Conservation (phyloP, 2,888 invertebrate genomes). For the Phengaris alcon region DNA sequence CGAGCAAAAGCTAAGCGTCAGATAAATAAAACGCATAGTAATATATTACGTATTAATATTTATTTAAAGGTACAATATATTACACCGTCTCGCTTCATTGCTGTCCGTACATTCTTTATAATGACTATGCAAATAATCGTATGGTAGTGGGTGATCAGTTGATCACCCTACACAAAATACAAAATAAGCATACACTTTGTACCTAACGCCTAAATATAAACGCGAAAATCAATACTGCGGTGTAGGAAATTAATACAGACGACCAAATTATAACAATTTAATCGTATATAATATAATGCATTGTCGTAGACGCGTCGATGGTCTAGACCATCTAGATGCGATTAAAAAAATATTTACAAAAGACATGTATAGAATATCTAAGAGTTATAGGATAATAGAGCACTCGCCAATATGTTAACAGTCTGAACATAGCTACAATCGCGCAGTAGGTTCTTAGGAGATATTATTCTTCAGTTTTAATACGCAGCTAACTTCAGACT, state of each 20-base stretch:
- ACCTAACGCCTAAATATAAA: slow-evolving; percentile 64
- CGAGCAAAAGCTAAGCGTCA: not conserved
- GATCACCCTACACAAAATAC: slow-evolving; percentile 68
- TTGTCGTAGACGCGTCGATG: slow-evolving; percentile 48
- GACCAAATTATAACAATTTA: slow-evolving; percentile 64
- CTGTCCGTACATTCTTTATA: slow-evolving; percentile 65
- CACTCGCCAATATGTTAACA: not conserved
- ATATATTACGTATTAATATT: slow-evolving; percentile 79
- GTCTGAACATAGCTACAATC: not conserved
- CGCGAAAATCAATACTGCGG: slow-evolving; percentile 75
- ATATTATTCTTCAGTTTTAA: not conserved
- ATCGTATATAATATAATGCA: slow-evolving; percentile 48
- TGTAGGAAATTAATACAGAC: slow-evolving; percentile 64
- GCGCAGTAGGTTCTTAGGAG: not conserved
- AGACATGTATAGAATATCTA: slow-evolving; percentile 36
- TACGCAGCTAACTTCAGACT: slow-evolving; percentile 3
- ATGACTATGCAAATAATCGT: slow-evolving; percentile 73
- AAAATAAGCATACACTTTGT: slow-evolving; percentile 75
- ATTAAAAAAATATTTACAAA: slow-evolving; percentile 32
- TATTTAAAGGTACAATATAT: slow-evolving; percentile 79
- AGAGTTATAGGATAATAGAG: slow-evolving; percentile 21
- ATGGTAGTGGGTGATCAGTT: slow-evolving; percentile 67
- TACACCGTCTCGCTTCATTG: slow-evolving; percentile 71
- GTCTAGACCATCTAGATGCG: slow-evolving; percentile 22
- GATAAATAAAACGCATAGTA: slow-evolving; percentile 42